Evolutionary conservation across 2,888 invertebrate species (phyloP).

Genomic region (Polyommatus iphigenia): DNA sequence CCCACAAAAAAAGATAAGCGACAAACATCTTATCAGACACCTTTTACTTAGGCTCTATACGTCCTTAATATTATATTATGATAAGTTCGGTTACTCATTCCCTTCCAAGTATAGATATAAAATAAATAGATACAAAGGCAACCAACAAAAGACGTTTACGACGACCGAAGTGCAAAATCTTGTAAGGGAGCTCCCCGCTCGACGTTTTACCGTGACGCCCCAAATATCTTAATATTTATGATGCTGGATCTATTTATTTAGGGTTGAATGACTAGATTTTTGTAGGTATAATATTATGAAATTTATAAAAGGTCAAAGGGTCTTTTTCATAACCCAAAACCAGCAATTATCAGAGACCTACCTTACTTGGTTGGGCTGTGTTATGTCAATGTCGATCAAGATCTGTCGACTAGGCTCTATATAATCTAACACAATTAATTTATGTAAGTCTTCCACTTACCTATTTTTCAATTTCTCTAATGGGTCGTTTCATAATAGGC

Average conservation of each 20-base stretch:
- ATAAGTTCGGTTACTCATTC: slow-evolving; percentile 12
- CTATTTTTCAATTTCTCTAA: too few species aligned
- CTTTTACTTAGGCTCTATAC: background rate
- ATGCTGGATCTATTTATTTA: background rate
- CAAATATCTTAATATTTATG: slow-evolving; percentile 29
- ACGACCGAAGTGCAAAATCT: slow-evolving; percentile 20
- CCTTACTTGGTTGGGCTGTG: too few species aligned
- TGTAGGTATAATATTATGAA: background rate
- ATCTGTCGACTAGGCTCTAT: too few species aligned
- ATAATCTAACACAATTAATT: too few species aligned
- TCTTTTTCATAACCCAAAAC: background rate
- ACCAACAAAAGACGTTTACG: slow-evolving; percentile 30
- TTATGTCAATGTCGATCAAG: too few species aligned
- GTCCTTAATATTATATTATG: background rate
- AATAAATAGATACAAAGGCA: slow-evolving; percentile 9
- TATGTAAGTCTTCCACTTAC: too few species aligned
- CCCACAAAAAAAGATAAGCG: background rate
- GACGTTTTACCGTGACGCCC: background rate
- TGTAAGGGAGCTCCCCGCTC: slow-evolving; percentile 2
- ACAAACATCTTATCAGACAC: background rate
- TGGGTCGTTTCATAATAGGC: too few species aligned
- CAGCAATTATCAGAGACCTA: too few species aligned
- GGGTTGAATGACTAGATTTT: background rate
- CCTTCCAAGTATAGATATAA: slow-evolving; percentile 21
- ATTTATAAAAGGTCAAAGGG: background rate